Base-by-base conservation (phyloP, 2,888 invertebrate genomes). In the Mamestra brassicae region DNA sequence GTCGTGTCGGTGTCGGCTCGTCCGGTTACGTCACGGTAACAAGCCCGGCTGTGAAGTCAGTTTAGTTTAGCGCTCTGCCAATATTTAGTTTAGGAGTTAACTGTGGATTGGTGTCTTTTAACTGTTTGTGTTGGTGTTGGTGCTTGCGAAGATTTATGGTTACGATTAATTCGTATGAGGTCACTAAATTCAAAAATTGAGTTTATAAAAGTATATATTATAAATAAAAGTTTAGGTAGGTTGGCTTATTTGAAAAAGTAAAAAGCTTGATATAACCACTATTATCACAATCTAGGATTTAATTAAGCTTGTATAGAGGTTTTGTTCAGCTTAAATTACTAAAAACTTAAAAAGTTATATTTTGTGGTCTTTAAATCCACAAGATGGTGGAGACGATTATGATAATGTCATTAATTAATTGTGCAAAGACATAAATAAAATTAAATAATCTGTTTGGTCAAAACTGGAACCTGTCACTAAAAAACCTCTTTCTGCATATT, bases 21-120 rank as follows among this genome's bases (percentile, higher is more conserved):
- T 87, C 88, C 89, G 90, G 87, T 88, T 90, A 88, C 84, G 91
- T 91, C 89, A 91, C 79, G 78, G 79, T 90, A 90, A 92, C 90
- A 87, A 90, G 85, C 74, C 78, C 79, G 78, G 73, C 76, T 78
- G 68, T 42, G 87, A 89, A 91, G 90, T 87, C 80, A 89, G 89
- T 91, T 85, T 63, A 81, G 78, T 85, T 85, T 80, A 79, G 50
- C 54, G 71, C 65, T 83, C 74, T 73, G 52, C 67, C 71, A 81
- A 81, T 85, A 86, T 84, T 84, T 76, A 75, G 72, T 83, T 81
- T 83, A 73, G 34, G 38, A 80, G 77, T 82, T 85, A 74, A 69
- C 36, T 70, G 62, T 17, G 57, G 71, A 68, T 81, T 67, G 57
- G 11, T 58, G 55, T 55, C 85, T 61, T 77, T 84, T 84, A 17